These are phyloP conservation scores for Oreochromis niloticus DNA, from an alignment of 2,113 vertebrate genomes.

Conservation along the genomic window DNA sequence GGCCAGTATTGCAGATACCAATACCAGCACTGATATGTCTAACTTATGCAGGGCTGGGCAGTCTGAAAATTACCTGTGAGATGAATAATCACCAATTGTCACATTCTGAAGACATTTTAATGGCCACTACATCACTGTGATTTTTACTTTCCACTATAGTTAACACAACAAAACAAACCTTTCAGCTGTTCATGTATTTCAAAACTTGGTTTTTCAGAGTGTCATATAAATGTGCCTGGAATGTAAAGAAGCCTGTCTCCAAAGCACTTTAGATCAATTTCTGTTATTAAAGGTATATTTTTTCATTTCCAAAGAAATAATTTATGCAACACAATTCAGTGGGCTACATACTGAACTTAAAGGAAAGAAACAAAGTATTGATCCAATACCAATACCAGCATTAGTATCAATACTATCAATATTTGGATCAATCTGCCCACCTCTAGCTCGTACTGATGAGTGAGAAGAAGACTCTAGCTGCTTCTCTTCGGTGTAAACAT, in stretches of 20 bases:
- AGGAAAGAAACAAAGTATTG: background rate
- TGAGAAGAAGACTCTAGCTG: background rate
- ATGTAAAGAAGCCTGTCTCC: background rate
- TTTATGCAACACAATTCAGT: background rate
- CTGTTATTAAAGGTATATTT: background rate
- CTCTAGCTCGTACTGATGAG: background rate
- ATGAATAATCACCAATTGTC: background rate
- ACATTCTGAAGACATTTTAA: background rate
- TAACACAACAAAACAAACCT: background rate
- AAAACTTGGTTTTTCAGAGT: background rate
- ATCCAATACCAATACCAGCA: background rate
- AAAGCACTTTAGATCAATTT: background rate
- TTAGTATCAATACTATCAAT: rapidly evolving
- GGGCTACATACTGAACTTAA: background rate
- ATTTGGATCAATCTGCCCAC: background rate
- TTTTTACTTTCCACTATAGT: background rate
- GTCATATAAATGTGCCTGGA: background rate
- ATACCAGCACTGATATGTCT: background rate
- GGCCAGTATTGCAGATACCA: background rate
- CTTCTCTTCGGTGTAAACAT: background rate
- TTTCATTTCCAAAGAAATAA: background rate
- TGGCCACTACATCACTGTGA: background rate
- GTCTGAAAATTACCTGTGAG: background rate
- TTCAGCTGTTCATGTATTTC: background rate
- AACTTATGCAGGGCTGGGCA: background rate